A percentile compares a stretch with the other conserved stretches of the same genome.
Conservation (phyloP, 92 coral and sea anemone species). For the Zoanthus solanderi region DNA sequence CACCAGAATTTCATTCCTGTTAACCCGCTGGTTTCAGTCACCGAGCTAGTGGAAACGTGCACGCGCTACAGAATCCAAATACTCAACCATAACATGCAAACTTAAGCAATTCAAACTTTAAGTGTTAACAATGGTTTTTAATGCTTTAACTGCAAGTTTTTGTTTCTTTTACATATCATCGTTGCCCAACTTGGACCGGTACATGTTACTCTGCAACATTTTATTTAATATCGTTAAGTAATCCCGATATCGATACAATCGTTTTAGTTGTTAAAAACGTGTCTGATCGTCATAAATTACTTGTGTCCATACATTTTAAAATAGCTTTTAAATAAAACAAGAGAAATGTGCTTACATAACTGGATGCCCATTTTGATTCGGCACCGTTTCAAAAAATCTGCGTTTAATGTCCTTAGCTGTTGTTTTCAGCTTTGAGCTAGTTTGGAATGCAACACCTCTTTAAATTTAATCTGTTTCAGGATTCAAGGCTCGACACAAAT, state of each 20-base stretch:
- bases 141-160: slow-evolving; percentile 18
- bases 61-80: slow-evolving; percentile 30
- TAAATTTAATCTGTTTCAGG: background rate
- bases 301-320: slow-evolving; percentile 1
- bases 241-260: background rate
- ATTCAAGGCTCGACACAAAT: background rate
- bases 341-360: background rate
- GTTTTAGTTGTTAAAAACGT: background rate
- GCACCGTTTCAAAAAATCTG: background rate
- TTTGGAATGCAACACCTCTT: background rate
- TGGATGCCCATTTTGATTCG: background rate
- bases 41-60: background rate
- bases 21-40: background rate
- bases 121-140: slow-evolving; percentile 2
- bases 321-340: slow-evolving; percentile 7
- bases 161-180: background rate
- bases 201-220: slow-evolving; percentile 13
- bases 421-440: background rate
- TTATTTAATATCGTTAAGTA: background rate
- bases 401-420: background rate
- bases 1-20: background rate
- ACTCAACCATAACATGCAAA: slow-evolving; percentile 10
- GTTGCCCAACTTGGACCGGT: slow-evolving; percentile 7
- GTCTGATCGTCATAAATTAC: background rate
- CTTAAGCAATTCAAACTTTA: background rate